These are phyloP conservation scores for Scelioninae gen. 2 DNA, from an alignment of 2,888 invertebrate genomes.

Conservation along the genomic window DNA sequence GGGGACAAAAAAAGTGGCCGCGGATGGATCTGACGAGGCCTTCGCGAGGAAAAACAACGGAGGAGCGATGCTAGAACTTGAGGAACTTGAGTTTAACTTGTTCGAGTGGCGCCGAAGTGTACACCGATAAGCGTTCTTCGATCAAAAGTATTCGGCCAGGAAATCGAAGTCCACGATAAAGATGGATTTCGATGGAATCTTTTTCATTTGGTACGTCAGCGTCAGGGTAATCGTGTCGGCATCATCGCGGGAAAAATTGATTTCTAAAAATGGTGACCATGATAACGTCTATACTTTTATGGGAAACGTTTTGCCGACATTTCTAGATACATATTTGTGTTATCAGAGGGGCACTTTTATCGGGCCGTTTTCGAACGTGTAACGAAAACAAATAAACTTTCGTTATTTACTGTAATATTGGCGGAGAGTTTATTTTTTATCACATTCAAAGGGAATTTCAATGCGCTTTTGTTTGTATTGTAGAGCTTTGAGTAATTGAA, in stretches of 20 bases:
- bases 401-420: not conserved
- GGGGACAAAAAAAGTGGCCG: not conserved
- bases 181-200: constrained; percentile 45
- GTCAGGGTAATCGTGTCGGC: constrained; percentile 21
- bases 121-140: constrained; percentile 36
- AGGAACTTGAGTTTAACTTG: constrained; percentile 27
- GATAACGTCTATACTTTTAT: constrained; percentile 1
- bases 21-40: constrained; percentile 4
- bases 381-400: not conserved
- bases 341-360: not conserved
- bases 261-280: constrained; percentile 6
- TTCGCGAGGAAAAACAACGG: constrained; percentile 20
- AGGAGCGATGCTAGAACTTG: constrained; percentile 8
- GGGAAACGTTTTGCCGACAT: constrained; percentile 4
- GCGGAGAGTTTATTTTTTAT: too few relatives aligned
- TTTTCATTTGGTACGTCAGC: constrained; percentile 30
- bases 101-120: constrained; percentile 33
- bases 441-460: too few relatives aligned
- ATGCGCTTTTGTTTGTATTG: too few relatives aligned
- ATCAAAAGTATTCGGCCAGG: constrained; percentile 38
- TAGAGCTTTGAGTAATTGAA: too few relatives aligned
- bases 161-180: constrained; percentile 44
- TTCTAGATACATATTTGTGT: not conserved
- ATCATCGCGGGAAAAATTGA: constrained; percentile 28
- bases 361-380: not conserved